Conservation (phyloP, 2,113 vertebrate species). For the Chroicocephalus ridibundus region DNA sequence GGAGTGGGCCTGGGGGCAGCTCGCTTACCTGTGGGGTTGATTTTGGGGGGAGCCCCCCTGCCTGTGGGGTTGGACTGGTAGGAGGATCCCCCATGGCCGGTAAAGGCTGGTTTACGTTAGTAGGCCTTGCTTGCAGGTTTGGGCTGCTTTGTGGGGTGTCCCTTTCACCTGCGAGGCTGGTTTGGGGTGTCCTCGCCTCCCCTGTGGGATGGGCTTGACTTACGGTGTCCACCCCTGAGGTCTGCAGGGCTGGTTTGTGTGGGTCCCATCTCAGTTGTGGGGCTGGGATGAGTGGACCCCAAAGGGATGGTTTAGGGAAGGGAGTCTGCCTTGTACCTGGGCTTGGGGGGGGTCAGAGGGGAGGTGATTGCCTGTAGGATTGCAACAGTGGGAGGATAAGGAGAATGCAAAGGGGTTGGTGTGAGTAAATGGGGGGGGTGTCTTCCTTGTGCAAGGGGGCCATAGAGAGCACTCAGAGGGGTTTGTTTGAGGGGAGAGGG, state of each 20-base stretch:
- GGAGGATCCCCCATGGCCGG: neutral
- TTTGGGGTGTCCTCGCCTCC: neutral
- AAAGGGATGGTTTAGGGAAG: neutral
- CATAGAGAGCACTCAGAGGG: too few relatives aligned
- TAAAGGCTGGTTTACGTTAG: neutral
- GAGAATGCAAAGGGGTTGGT: neutral
- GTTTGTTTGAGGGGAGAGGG: neutral
- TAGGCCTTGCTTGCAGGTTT: rapidly evolving
- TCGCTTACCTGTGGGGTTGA: rapidly evolving
- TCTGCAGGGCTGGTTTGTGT: neutral
- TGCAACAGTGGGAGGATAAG: neutral
- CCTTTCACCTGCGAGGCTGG: neutral
- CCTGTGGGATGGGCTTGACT: neutral
- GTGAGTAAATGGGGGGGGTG: too few relatives aligned
- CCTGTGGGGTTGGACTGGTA: neutral
- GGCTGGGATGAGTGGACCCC: neutral
- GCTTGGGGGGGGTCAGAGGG: neutral
- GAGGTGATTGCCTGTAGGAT: rapidly evolving
- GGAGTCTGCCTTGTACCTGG: too few relatives aligned
- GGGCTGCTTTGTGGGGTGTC: neutral
- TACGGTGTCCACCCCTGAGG: too few relatives aligned
- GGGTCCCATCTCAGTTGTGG: neutral
- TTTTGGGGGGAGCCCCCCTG: too few relatives aligned
- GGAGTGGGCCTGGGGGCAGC: neutral
- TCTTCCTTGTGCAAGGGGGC: neutral